Evolutionary conservation across 2,888 invertebrate species (phyloP), one percentile per base, ranked within the genome.

Genomic region (Zelleria hepariella): DNA sequence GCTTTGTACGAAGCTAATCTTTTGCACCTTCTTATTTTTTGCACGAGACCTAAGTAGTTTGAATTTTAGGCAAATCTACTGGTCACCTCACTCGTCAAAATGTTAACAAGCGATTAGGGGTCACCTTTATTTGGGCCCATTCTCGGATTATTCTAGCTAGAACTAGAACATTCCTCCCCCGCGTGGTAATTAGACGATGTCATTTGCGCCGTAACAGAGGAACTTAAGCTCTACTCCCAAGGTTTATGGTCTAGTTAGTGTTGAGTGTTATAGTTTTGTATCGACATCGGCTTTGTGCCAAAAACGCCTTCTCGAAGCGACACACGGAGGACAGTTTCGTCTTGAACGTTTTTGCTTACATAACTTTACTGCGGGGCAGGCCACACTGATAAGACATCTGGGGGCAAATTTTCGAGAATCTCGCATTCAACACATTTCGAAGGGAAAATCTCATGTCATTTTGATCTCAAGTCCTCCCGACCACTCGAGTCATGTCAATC

Each of bases 231-330:
- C 51, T 51, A 51, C 18, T 23, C 10, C 20, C 2, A 20, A 20
- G 51, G 7, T 8, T 51, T 51, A 51, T 21, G 10, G 51, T 51
- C 51, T 20, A 21, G 20, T 21, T 20, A 20, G 51, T 51, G 23
- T 21, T 51, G 20, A 21, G 51, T 21, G 23, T 20, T 51, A 51
- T 21, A 21, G 51, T 25, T 24, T 26, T 54, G 54, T 54, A 54
- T 54, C 54, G 54, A n/a, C 15, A 54, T 54, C 54, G 54, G 54
- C 54, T 54, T 26, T 5, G 25, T 54, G 54, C 54, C 54, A 54
- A 54, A 51, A 54, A 54, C 26, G 10, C 26, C 54, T 24, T 25
- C 15, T 54, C 23, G n/a, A 24, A 15, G 8, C 18, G 54, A 54
- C 54, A 23, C 26, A 54, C 25, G 54, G 26, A 25, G 1, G 21